Percentiles rank a stretch among this genome's conserved stretches.
phyloP scores from a whole-genome alignment of 1,140 invertebrate genomes.

The Venustaconcha ellipsiformis region DNA sequence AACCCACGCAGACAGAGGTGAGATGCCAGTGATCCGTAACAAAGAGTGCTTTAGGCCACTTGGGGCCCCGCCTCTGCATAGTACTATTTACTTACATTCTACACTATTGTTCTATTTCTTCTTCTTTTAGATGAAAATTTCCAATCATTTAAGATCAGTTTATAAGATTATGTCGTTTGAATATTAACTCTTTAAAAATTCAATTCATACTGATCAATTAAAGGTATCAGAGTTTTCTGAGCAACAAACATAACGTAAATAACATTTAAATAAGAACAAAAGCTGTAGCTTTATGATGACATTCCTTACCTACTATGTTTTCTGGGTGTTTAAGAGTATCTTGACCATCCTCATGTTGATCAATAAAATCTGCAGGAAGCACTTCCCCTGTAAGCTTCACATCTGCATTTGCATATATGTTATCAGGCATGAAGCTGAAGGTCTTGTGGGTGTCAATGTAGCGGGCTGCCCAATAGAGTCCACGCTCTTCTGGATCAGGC shows the following conservation, averaged over 20 bases:
- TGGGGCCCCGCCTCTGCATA: no score
- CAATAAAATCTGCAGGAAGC: slow-evolving; percentile 39
- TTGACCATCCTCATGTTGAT: slow-evolving; percentile 37
- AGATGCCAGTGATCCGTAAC: no score
- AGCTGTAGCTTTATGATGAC: background rate
- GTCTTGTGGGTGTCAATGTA: slow-evolving; percentile 54
- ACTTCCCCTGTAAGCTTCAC: slow-evolving; percentile 52
- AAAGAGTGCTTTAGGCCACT: no score
- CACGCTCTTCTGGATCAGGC: slow-evolving; percentile 64
- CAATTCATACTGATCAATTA: background rate
- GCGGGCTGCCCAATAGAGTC: slow-evolving; percentile 63
- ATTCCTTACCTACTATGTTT: slow-evolving; percentile 54
- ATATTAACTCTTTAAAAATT: background rate
- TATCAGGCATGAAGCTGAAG: slow-evolving; percentile 61
- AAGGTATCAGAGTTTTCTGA: background rate
- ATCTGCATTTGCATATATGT: slow-evolving; percentile 62
- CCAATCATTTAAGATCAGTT: background rate
- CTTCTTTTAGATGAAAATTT: no score
- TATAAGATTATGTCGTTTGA: background rate
- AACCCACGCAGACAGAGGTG: no score
- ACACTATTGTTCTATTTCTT: no score
- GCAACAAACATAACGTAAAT: background rate
- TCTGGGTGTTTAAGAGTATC: slow-evolving; percentile 37
- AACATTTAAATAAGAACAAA: background rate
- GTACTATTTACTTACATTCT: no score